Evolutionary conservation across 2,113 vertebrate species (phyloP).

Genomic region (Pelusios castaneus): DNA sequence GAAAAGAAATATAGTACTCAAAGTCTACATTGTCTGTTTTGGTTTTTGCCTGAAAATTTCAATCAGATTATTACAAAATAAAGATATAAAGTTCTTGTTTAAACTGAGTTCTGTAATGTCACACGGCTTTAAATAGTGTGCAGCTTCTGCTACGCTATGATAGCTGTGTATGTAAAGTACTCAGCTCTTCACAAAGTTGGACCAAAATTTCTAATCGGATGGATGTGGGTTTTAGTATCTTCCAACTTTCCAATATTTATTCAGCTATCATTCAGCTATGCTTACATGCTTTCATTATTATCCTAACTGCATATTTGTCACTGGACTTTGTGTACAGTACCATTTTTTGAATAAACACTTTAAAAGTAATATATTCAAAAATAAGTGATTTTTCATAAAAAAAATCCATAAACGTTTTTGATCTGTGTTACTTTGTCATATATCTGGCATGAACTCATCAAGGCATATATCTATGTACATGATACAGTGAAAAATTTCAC

Average conservation of each 20-base stretch:
- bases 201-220: background rate
- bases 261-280: background rate
- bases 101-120: background rate
- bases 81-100: background rate
- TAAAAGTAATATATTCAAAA: background rate
- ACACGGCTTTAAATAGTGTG: background rate
- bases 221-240: background rate
- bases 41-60: background rate
- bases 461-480: background rate
- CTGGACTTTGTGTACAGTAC: background rate
- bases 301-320: background rate
- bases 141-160: background rate
- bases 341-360: background rate
- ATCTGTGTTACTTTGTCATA: background rate
- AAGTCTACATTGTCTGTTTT: background rate
- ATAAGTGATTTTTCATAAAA: background rate
- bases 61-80: background rate
- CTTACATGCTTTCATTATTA: background rate
- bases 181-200: background rate
- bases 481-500: background rate
- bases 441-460: background rate
- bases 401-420: background rate
- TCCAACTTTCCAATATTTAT: background rate
- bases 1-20: background rate
- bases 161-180: background rate